A percentile compares a stretch with the other conserved stretches of the same genome.
phyloP scores from a whole-genome alignment of 2,113 vertebrate genomes.

The Geococcyx californianus region DNA sequence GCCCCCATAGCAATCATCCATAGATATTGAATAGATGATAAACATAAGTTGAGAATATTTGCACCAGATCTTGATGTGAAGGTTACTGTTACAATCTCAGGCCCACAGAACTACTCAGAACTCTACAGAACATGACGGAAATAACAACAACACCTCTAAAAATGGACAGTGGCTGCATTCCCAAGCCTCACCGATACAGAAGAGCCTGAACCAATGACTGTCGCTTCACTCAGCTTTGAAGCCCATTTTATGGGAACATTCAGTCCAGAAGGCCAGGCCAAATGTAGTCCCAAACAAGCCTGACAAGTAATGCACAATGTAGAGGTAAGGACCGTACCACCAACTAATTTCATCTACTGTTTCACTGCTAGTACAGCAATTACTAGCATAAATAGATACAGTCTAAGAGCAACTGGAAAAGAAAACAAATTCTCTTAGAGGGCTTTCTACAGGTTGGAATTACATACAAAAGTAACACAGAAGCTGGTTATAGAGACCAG shows the following conservation, averaged over 20 bases:
- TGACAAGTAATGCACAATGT: not conserved
- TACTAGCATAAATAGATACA: not conserved
- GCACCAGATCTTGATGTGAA: not conserved
- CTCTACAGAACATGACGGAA: not conserved
- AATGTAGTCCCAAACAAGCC: not conserved
- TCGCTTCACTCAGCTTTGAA: not conserved
- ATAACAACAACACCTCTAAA: not conserved
- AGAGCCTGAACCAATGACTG: not conserved
- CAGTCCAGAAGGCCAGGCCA: not conserved
- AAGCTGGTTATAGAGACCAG: not conserved
- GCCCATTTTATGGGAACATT: not conserved
- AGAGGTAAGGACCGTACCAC: not conserved
- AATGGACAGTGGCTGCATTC: not conserved
- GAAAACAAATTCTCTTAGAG: not conserved
- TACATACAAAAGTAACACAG: not conserved
- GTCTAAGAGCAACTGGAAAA: not conserved
- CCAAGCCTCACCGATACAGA: not conserved
- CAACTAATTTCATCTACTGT: not conserved
- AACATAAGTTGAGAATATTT: not conserved
- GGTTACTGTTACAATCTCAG: not conserved
- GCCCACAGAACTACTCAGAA: not conserved
- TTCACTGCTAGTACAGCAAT: not conserved
- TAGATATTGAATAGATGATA: not conserved
- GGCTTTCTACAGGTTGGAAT: not conserved
- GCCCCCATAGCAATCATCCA: not conserved